Conservation (phyloP, 2,797 vertebrate species). For the Takifugu ocellatus region DNA sequence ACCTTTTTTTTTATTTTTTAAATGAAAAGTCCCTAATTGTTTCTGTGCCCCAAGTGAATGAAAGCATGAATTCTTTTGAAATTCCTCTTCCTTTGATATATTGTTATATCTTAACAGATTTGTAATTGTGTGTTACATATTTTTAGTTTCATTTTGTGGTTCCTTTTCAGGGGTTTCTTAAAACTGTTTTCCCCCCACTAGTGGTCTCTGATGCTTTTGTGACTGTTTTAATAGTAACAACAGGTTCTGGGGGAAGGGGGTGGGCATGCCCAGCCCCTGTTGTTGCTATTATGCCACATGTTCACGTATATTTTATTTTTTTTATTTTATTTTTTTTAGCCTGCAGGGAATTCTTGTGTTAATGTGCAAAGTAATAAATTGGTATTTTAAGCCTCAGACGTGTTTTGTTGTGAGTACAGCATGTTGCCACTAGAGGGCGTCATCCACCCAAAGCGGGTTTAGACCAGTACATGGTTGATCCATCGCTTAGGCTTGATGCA, state of each 20-base stretch:
- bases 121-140: slow-evolving; percentile 83
- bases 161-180: slow-evolving; percentile 61
- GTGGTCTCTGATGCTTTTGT: slow-evolving; percentile 83
- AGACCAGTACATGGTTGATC: too few species aligned
- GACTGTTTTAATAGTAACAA: slow-evolving; percentile 89
- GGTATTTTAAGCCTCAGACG: slow-evolving; percentile 90
- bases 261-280: slow-evolving; percentile 68
- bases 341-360: slow-evolving; percentile 98
- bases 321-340: slow-evolving; percentile 85
- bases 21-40: slow-evolving; percentile 58
- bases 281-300: slow-evolving; percentile 78
- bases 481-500: too few species aligned
- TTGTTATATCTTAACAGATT: slow-evolving; percentile 72
- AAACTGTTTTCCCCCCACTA: slow-evolving; percentile 38
- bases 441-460: slow-evolving; percentile 9
- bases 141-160: slow-evolving; percentile 59
- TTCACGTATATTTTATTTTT: slow-evolving; percentile 69
- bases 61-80: slow-evolving; percentile 78
- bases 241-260: slow-evolving; percentile 62
- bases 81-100: slow-evolving; percentile 79
- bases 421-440: slow-evolving; percentile 48
- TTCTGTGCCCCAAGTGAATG: slow-evolving; percentile 71
- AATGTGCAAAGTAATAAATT: slow-evolving; percentile 94
- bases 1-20: slow-evolving; percentile 53
- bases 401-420: slow-evolving; percentile 43